Percentiles rank a stretch among this genome's conserved stretches.
Conservation (phyloP, 1,140 invertebrate genomes). For the Panagrolaimus sp. region DNA sequence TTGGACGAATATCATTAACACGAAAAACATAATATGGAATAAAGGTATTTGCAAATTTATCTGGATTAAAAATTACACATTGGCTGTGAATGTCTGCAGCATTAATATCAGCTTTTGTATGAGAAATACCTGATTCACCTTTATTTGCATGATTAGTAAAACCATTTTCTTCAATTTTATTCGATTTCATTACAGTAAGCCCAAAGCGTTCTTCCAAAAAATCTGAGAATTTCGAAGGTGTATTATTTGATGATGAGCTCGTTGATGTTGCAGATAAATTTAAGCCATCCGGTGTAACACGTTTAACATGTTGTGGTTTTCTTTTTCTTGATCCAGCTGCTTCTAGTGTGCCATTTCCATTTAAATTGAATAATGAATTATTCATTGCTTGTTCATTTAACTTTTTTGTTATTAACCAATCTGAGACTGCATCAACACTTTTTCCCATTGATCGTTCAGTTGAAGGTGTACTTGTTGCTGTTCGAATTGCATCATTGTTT, state of each 20-base stretch:
- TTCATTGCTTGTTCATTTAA: background rate
- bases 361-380: background rate
- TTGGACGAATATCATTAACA: background rate
- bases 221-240: constrained; percentile 4
- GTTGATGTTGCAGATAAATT: background rate
- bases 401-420: constrained; percentile 6
- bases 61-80: background rate
- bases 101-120: too few species aligned
- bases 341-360: background rate
- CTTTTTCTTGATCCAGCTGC: background rate
- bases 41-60: background rate
- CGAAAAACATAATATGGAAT: constrained; percentile 3
- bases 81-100: background rate
- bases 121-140: background rate
- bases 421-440: constrained; percentile 4
- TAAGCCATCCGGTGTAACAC: background rate
- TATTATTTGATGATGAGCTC: background rate
- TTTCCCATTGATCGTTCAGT: constrained; percentile 9
- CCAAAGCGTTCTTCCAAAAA: constrained; percentile 5
- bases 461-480: constrained; percentile 5
- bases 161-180: background rate
- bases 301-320: constrained; percentile 5
- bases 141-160: background rate
- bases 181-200: background rate
- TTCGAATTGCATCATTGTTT: constrained; percentile 1